Evolutionary conservation across 2,797 vertebrate species (phyloP), one percentile per base, ranked within the genome.

Genomic region (Columba guinea): DNA sequence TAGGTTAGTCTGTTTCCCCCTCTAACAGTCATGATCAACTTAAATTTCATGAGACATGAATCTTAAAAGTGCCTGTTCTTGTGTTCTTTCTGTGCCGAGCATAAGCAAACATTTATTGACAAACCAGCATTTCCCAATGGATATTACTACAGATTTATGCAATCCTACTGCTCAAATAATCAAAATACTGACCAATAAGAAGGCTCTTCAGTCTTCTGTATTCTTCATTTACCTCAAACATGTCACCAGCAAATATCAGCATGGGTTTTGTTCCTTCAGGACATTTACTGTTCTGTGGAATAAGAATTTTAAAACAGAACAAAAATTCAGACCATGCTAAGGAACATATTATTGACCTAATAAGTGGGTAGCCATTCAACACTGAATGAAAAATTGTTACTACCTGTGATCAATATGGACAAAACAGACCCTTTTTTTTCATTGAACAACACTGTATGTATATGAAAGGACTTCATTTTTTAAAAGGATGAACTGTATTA

Each of bases 181-280:
- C 64, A 46, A 89, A 87, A 81, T 55, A 93, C 97, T 97, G 90
- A 99, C 99, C 99, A 96, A 98, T 98, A 46, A 99, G 96, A 53
- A 99, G 97, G 95, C 93, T 99, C 97, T 98, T 99, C 37, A 99
- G 96, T 63, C 99, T 98, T 92, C 97, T 98, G 78, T 98, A 98
- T 52, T 99, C 99, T 69, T 97, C 98, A 91, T 98, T 99, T 3
- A 96, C 84, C 64, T 99, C 98, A 90, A 99, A 99, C 51, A 97
- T 71, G 8, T 99, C 99, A 32, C 99, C 99, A 49, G 99, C 99
- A 97, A 99, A 99, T 97, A 99, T 98, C 23, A 99, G 96, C 98
- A 99, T 98, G 0, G 99, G 99, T 87, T 99, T 99, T 93, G 99
- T 99, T 34, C 99, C 99, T 91, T 99, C 99, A 0, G 99, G 98